phyloP scores from a whole-genome alignment of 2,888 invertebrate genomes.

The Macrophya alboannulata region DNA sequence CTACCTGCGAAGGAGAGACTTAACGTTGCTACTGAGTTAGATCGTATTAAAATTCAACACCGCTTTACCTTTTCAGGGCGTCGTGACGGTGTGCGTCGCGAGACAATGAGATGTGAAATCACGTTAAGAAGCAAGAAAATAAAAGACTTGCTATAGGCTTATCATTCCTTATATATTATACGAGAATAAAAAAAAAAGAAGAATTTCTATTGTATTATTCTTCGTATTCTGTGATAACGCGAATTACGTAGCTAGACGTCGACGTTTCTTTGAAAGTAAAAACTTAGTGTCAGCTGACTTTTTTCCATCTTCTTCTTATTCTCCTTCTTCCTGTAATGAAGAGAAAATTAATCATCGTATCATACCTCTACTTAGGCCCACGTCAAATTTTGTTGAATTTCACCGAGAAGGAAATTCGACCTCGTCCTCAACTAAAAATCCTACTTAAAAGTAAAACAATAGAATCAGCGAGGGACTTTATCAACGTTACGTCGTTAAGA shows the following conservation, averaged over 20 bases:
- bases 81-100: conserved; percentile 19
- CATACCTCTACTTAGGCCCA: not conserved
- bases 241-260: conserved; percentile 46
- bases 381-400: conserved; percentile 12
- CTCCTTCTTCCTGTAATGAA: not conserved
- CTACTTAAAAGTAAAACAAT: conserved; percentile 70
- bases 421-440: conserved; percentile 60
- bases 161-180: conserved; percentile 61
- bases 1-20: conserved; percentile 12
- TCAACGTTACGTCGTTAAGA: conserved; percentile 74
- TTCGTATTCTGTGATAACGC: conserved; percentile 43
- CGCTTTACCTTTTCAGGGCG: conserved; percentile 26
- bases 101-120: conserved; percentile 68
- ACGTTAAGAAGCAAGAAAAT: conserved; percentile 64
- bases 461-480: conserved; percentile 69
- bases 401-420: not conserved
- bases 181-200: conserved; percentile 25
- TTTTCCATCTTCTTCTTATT: not conserved
- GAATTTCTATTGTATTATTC: conserved; percentile 21
- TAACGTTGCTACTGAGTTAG: conserved; percentile 39
- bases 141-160: conserved; percentile 66
- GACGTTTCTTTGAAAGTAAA: conserved; percentile 7
- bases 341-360: not conserved
- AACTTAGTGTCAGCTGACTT: not conserved
- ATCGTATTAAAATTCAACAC: conserved; percentile 48